phyloP scores from a whole-genome alignment of 2,113 vertebrate genomes.

The Passer domesticus region DNA sequence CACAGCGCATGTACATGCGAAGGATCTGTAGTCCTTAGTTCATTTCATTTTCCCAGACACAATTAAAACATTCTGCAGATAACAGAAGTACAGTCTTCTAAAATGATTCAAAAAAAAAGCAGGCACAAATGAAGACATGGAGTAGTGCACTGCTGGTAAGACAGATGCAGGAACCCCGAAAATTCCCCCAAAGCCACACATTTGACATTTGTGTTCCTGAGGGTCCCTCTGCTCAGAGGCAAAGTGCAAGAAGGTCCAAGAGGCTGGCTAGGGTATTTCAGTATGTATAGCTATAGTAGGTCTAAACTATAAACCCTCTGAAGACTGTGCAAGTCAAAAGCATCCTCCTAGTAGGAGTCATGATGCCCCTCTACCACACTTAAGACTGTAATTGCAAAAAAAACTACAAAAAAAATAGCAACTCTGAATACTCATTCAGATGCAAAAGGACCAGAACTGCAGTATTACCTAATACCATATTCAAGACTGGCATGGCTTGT shows the following conservation, averaged over 20 bases:
- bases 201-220: not conserved
- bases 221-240: not conserved
- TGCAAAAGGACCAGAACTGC: not conserved
- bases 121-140: not conserved
- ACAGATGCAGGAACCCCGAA: not conserved
- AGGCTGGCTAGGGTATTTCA: not conserved
- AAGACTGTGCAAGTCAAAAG: not conserved
- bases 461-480: not conserved
- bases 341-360: not conserved
- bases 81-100: not conserved
- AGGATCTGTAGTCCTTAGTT: not conserved
- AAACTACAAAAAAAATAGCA: not conserved
- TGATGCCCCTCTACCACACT: not conserved
- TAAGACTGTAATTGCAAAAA: not conserved
- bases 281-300: not conserved
- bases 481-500: not conserved
- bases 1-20: fast-evolving
- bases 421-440: not conserved
- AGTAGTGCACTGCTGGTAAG: not conserved
- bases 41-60: not conserved
- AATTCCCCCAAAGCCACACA: not conserved
- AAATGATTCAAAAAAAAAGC: not conserved
- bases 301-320: not conserved
- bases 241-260: not conserved
- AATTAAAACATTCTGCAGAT: not conserved